Conservation (phyloP, 2,888 invertebrate species). For the Microctonus hyperodae region DNA sequence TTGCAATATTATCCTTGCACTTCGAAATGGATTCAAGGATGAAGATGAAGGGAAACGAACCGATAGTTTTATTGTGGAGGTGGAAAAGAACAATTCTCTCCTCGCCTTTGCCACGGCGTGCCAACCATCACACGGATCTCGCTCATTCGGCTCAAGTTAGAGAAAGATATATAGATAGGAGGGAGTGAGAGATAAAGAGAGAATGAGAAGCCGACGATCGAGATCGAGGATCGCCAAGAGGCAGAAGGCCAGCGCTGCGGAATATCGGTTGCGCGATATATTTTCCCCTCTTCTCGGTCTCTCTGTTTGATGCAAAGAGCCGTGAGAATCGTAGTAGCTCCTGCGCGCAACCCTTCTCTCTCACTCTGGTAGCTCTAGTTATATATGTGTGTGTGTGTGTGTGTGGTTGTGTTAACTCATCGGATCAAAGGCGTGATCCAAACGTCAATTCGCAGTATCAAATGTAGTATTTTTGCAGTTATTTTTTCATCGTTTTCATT, state of each 20-base stretch:
- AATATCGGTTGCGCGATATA: conserved; percentile 27
- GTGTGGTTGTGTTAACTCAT: not conserved
- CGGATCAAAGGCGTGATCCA: not conserved
- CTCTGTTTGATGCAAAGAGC: conserved; percentile 33
- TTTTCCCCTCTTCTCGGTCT: conserved; percentile 17
- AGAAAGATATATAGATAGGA: too few species aligned
- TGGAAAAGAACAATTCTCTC: not conserved
- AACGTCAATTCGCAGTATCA: not conserved
- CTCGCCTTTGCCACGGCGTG: conserved; percentile 4
- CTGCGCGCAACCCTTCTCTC: conserved; percentile 10
- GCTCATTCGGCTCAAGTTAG: not conserved
- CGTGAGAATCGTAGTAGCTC: conserved; percentile 53
- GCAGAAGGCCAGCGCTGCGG: conserved; percentile 36
- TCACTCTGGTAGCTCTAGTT: not conserved
- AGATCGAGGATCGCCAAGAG: conserved; percentile 49
- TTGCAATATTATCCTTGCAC: conserved; percentile 20
- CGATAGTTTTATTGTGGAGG: conserved; percentile 15
- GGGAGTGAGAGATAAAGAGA: not conserved
- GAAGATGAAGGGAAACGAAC: conserved; percentile 18
- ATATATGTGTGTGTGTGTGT: not conserved
- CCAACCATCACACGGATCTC: conserved; percentile 31
- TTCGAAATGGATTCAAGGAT: conserved; percentile 28
- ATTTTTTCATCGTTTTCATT: not conserved
- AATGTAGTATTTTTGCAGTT: conserved; percentile 2
- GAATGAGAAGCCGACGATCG: conserved; percentile 40